phyloP scores from a whole-genome alignment of 64 coral and sea anemone genomes.

The Montipora sp. region DNA sequence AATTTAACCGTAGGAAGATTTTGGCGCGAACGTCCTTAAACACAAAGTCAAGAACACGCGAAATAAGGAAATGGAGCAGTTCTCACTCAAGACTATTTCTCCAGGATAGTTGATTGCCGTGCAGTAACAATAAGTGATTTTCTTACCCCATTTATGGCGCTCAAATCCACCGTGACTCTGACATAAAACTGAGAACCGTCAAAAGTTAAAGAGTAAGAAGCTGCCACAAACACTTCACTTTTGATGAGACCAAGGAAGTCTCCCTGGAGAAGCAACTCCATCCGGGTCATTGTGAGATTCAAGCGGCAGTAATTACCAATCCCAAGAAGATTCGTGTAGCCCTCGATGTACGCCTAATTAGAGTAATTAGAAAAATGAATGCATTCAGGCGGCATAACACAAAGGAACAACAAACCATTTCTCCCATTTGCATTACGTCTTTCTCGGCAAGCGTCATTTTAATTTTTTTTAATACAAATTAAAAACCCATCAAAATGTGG shows the following conservation, averaged over 20 bases:
- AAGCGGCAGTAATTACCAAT: slow-evolving; percentile 76
- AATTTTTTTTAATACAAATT: too few relatives aligned
- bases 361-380: background rate
- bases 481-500: too few relatives aligned
- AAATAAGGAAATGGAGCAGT: too few relatives aligned
- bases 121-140: background rate
- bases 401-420: too few relatives aligned
- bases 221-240: slow-evolving; percentile 86
- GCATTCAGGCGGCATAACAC: background rate
- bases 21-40: too few relatives aligned
- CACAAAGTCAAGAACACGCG: too few relatives aligned
- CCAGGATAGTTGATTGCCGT: too few relatives aligned
- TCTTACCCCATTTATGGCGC: slow-evolving; percentile 83
- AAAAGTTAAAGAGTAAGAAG: slow-evolving; percentile 70
- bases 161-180: slow-evolving; percentile 85
- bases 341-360: slow-evolving; percentile 85
- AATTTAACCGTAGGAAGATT: too few relatives aligned
- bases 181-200: slow-evolving; percentile 73
- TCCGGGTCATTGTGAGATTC: slow-evolving; percentile 86
- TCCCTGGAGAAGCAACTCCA: slow-evolving; percentile 83
- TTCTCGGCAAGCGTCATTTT: too few relatives aligned
- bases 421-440: too few relatives aligned
- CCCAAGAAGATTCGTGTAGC: slow-evolving; percentile 80
- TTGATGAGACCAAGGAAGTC: slow-evolving; percentile 88
- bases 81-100: too few relatives aligned